Percentiles rank a stretch among this genome's conserved stretches.
These are phyloP conservation scores for Brachymystax lenok DNA, from an alignment of 2,797 vertebrate genomes.

Conservation along the genomic window DNA sequence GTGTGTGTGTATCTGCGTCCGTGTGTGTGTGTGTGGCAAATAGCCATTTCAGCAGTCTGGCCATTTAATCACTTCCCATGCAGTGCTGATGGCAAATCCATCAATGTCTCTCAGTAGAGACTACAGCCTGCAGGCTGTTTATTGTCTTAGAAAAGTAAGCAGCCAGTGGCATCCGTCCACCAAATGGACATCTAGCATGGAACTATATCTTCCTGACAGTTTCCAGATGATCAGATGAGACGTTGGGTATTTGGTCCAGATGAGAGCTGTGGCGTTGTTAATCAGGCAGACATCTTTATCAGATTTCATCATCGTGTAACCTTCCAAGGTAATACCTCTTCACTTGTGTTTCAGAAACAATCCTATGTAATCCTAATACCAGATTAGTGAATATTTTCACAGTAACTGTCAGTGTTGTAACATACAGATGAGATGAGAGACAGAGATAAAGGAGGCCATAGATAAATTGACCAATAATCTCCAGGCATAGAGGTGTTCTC, in stretches of 20 bases:
- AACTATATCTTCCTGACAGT: not conserved
- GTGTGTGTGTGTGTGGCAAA: not conserved
- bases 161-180: not conserved
- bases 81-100: not conserved
- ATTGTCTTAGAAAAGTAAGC: not conserved
- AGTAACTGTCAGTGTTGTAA: not conserved
- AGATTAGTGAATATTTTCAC: not conserved
- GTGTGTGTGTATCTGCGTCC: not conserved
- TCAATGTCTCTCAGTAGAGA: not conserved
- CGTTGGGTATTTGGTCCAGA: not conserved
- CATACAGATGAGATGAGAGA: not conserved
- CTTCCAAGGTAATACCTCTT: not conserved
- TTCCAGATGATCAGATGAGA: not conserved
- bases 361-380: not conserved
- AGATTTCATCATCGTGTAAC: not conserved
- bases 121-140: not conserved
- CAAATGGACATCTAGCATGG: not conserved
- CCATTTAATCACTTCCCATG: not conserved
- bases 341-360: not conserved
- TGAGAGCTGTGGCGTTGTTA: not conserved
- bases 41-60: constrained; percentile 2
- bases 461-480: not conserved
- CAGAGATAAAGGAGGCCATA: not conserved
- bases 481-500: not conserved
- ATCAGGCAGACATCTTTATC: not conserved